Percentiles rank a stretch among this genome's conserved stretches.
Evolutionary conservation across 2,888 invertebrate genomes (phyloP).

Genomic region (Teleiodes luculella): DNA sequence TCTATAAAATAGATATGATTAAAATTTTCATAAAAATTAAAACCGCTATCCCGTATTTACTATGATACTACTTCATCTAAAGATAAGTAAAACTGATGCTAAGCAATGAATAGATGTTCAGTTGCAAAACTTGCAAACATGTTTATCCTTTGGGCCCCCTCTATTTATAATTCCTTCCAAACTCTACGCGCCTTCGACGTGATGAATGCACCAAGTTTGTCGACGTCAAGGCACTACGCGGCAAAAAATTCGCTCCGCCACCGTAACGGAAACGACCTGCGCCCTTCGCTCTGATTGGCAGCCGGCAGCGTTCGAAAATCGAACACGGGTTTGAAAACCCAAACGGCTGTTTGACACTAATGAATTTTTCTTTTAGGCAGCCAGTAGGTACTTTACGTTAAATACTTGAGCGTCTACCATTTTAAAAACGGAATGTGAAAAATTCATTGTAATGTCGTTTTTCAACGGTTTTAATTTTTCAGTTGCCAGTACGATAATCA

Average conservation of each 20-base stretch:
- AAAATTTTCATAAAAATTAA: no score
- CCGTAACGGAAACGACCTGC: constrained; percentile 55
- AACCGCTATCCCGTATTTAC: no score
- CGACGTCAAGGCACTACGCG: constrained; percentile 53
- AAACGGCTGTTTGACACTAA: constrained; percentile 18
- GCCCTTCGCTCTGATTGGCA: constrained; percentile 61
- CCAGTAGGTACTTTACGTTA: background rate
- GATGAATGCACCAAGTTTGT: constrained; percentile 72
- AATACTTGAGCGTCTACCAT: background rate
- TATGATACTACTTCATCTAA: no score
- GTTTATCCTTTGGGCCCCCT: background rate
- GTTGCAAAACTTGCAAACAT: background rate
- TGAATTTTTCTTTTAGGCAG: constrained; percentile 4
- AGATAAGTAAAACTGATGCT: no score
- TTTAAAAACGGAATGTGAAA: background rate
- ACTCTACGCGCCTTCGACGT: constrained; percentile 40
- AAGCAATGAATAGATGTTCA: no score
- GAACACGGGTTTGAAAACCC: constrained; percentile 27
- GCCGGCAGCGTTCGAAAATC: constrained; percentile 36
- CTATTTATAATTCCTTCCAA: constrained; percentile 28
- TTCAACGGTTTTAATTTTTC: no score
- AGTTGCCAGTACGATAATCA: no score
- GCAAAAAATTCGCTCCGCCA: constrained; percentile 44
- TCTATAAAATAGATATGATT: no score
- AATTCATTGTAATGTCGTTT: no score